These are phyloP conservation scores for Phylloscopus trochiloides DNA, from an alignment of 2,113 vertebrate genomes.

Conservation along the genomic window DNA sequence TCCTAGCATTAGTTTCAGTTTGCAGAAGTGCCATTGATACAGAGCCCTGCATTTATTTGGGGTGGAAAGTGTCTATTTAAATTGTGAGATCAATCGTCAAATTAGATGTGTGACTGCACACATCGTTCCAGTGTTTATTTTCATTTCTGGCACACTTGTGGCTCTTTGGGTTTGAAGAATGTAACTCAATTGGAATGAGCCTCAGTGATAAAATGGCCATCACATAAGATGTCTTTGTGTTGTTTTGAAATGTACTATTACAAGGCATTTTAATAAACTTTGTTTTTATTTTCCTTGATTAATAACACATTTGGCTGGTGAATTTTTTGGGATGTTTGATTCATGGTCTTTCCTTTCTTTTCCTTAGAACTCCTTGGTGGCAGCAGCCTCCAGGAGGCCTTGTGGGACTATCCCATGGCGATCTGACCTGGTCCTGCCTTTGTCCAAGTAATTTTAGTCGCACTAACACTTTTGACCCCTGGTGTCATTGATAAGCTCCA, in stretches of 20 bases:
- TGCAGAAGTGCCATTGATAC: slow-evolving; percentile 18
- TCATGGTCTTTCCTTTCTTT: slow-evolving; percentile 86
- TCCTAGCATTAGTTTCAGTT: slow-evolving; percentile 21
- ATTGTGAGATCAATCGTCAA: slow-evolving; percentile 68
- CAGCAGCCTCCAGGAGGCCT: slow-evolving; percentile 79
- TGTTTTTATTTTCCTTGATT: slow-evolving; percentile 96
- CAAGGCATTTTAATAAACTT: slow-evolving; percentile 91
- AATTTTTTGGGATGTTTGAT: slow-evolving; percentile 86
- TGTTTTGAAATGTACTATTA: slow-evolving; percentile 78
- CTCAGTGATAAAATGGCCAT: slow-evolving; percentile 71
- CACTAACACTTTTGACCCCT: slow-evolving; percentile 75
- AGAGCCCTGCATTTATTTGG: slow-evolving; percentile 33
- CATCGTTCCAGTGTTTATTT: slow-evolving; percentile 77
- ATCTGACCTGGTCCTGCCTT: slow-evolving; percentile 86
- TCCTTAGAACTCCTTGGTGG: slow-evolving; percentile 91
- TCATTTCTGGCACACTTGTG: slow-evolving; percentile 75
- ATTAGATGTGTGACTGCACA: slow-evolving; percentile 64
- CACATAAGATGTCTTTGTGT: slow-evolving; percentile 74
- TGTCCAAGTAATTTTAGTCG: slow-evolving; percentile 87
- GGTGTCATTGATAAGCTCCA: slow-evolving; percentile 81
- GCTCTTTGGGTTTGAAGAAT: slow-evolving; percentile 72
- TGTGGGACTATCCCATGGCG: slow-evolving; percentile 85
- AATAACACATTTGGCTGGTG: slow-evolving; percentile 93
- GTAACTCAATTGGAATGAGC: slow-evolving; percentile 67
- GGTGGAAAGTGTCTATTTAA: slow-evolving; percentile 68